Percentiles rank a stretch among this genome's conserved stretches.
phyloP scores from a whole-genome alignment of 2,797 vertebrate genomes.

The Falco rusticolus region DNA sequence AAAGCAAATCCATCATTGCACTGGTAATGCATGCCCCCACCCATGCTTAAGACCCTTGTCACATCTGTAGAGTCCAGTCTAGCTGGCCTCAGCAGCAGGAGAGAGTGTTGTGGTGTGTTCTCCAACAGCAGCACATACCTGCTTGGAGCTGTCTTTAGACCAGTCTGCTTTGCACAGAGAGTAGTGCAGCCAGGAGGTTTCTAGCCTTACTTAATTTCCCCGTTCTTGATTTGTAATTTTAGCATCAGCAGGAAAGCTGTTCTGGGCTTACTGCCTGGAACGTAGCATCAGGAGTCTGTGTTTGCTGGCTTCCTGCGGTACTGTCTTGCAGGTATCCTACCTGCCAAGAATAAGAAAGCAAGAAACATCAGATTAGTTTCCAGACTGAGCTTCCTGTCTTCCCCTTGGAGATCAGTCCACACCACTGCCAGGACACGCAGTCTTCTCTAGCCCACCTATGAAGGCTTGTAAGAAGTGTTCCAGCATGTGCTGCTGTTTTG shows the following conservation, averaged over 20 bases:
- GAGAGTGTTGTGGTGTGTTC: background rate
- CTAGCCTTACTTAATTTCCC: conserved; percentile 10
- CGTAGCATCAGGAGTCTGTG: background rate
- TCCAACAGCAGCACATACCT: background rate
- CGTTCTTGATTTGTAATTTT: background rate
- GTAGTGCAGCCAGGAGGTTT: conserved; percentile 7
- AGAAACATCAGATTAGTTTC: conserved; percentile 9
- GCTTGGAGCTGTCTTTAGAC: background rate
- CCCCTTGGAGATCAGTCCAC: background rate
- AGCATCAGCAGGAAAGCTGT: background rate
- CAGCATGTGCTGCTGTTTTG: background rate
- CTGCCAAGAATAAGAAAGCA: conserved; percentile 64
- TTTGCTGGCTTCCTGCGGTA: background rate
- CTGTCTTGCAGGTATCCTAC: conserved; percentile 38
- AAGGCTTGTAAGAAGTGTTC: background rate
- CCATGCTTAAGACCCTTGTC: background rate
- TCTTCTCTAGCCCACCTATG: conserved; percentile 25
- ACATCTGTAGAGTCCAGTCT: background rate
- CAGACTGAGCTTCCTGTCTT: conserved; percentile 51
- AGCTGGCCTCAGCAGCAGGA: background rate
- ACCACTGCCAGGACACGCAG: background rate
- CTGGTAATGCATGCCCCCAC: background rate
- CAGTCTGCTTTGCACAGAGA: background rate
- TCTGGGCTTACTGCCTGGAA: conserved; percentile 49
- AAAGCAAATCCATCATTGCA: background rate